Percentiles rank a stretch among this genome's conserved stretches.
Evolutionary conservation across 2,113 vertebrate genomes (phyloP).

Genomic region (Tupaia chinensis): DNA sequence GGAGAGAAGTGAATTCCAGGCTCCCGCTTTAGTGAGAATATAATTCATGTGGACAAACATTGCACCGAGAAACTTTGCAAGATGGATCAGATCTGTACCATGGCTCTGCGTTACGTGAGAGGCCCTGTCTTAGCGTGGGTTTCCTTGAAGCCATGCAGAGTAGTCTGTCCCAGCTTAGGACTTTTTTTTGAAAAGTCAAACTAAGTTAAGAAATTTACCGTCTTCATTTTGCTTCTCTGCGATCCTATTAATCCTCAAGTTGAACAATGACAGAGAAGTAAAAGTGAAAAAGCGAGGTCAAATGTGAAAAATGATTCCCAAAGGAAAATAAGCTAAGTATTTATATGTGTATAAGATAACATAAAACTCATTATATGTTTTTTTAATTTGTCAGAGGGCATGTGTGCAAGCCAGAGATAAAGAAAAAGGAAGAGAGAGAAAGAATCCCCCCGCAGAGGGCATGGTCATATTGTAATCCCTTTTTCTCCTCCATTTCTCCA

Average conservation of each 20-base stretch:
- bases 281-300: not conserved
- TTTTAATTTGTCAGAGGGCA: no score
- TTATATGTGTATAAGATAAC: not conserved
- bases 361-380: not conserved
- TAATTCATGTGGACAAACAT: conserved; percentile 67
- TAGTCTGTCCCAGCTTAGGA: not conserved
- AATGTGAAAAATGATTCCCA: conserved; percentile 31
- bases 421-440: no score
- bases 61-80: conserved; percentile 25
- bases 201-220: not conserved
- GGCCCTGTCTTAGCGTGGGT: not conserved
- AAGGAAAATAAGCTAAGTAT: conserved; percentile 33
- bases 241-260: not conserved
- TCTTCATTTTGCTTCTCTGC: conserved; percentile 51
- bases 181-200: conserved; percentile 39
- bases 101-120: not conserved
- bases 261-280: conserved; percentile 18
- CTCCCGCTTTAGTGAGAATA: conserved; percentile 15
- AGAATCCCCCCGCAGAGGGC: no score
- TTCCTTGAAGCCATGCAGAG: rapidly evolving
- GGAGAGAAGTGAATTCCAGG: conserved; percentile 66
- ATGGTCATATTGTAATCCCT: no score
- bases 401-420: no score
- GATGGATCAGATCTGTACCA: conserved; percentile 46
- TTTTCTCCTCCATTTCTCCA: no score